phyloP scores from a whole-genome alignment of 1,140 invertebrate genomes.

The Philotrypesis tridentata region DNA sequence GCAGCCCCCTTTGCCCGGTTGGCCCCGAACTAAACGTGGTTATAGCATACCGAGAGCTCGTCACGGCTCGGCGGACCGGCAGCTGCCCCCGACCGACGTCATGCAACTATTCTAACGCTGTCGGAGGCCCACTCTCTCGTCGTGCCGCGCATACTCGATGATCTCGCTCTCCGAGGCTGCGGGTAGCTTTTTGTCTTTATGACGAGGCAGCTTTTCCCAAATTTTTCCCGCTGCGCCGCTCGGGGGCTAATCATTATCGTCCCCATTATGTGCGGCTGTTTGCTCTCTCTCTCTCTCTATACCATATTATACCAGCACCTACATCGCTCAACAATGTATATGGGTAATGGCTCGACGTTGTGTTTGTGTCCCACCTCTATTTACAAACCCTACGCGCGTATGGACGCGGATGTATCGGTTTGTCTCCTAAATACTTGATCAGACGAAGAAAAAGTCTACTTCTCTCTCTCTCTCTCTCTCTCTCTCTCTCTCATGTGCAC shows the following conservation, averaged over 20 bases:
- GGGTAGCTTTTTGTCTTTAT: not conserved
- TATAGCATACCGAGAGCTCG: slow-evolving; percentile 41
- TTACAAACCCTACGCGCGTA: no score
- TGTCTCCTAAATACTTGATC: no score
- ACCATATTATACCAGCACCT: not conserved
- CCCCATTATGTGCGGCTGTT: no score
- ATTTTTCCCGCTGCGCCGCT: not conserved
- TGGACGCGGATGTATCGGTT: no score
- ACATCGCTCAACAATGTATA: no score
- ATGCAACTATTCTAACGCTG: not conserved
- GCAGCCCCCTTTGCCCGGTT: not conserved
- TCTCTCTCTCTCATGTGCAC: no score
- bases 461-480: no score
- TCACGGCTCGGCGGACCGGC: slow-evolving; percentile 49
- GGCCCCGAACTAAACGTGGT: slow-evolving; percentile 47
- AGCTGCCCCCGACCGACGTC: slow-evolving; percentile 17
- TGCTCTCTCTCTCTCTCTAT: no score
- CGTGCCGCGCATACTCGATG: not conserved
- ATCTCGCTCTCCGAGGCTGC: not conserved
- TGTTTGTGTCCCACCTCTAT: no score
- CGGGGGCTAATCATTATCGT: not conserved
- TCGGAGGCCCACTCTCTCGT: not conserved
- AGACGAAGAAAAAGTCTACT: no score
- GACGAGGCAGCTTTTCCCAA: slow-evolving; percentile 1
- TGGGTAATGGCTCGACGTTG: no score